Base-by-base conservation (phyloP, 2,797 vertebrate species). In the Chromis chromis region DNA sequence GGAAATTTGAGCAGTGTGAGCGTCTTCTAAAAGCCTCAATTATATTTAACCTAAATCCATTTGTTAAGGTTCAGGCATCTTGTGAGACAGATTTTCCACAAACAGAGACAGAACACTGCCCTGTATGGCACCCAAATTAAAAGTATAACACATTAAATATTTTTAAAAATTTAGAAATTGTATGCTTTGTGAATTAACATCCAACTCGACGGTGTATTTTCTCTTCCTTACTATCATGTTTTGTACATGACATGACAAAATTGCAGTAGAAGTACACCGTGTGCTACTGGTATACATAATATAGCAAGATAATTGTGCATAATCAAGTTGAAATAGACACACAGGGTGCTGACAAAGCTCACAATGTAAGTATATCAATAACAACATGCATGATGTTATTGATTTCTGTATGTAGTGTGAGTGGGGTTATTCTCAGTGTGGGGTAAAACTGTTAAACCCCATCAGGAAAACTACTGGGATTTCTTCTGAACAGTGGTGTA, bases 401-500 rank as follows among this genome's bases (percentile, higher is more conserved):
- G 49, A 70, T 78, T 57, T 59, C 10, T 39, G 17, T 44, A 1
- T 16, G 19, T 11, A 44, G 10, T 36, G 33, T 36, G 33, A 17
- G 2, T 46, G 13, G 9, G 14, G 57, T 50, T 52, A 46, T 21
- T 66, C 33, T 44, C 8, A 17, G 40, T 21, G 17, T 14, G 6
- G 42, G 19, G 42, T 3, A n/a, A 6, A 12, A 40, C 39, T 39
- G 36, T 39, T 39, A 55, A 24, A 54, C 11, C n/a, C 5, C 2
- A 24, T 16, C 39, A 50, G 19, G 1, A 53, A 27, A 50, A 74
- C 2, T 16, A 4, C 8, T 19, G 1, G 4, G 44, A 59, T 46
- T 39, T 53, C 40, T 65, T 17, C 55, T 67, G 44, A 70, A 40
- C 11, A 70, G 13, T 11, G 11, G 28, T 64, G 63, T 57, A 55